phyloP scores from a whole-genome alignment of 2,113 vertebrate genomes.

The Pterocles gutturalis region DNA sequence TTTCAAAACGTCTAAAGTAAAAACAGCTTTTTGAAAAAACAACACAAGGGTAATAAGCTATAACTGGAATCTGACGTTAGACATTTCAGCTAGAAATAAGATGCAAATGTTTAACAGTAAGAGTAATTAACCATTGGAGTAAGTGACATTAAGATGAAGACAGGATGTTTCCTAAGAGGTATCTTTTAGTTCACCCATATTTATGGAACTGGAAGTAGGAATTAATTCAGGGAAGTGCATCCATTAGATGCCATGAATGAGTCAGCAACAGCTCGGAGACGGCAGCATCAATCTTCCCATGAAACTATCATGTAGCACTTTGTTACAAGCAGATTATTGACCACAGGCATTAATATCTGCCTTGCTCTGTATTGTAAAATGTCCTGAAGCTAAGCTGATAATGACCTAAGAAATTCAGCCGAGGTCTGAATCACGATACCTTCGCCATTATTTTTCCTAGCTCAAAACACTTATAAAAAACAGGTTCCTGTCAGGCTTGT shows the following conservation, averaged over 20 bases:
- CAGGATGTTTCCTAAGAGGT: slow-evolving; percentile 60
- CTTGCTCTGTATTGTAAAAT: not conserved
- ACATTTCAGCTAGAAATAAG: slow-evolving; percentile 24
- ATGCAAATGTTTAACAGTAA: slow-evolving; percentile 57
- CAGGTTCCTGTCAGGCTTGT: not conserved
- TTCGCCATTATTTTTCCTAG: not conserved
- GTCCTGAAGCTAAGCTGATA: not conserved
- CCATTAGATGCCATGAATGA: slow-evolving; percentile 61
- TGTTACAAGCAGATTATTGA: not conserved
- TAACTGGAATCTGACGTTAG: slow-evolving; percentile 29
- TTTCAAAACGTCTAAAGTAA: not conserved
- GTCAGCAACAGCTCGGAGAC: slow-evolving; percentile 39
- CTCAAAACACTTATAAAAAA: not conserved
- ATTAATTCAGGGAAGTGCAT: slow-evolving; percentile 69
- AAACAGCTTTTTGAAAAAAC: not conserved
- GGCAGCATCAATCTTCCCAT: slow-evolving; percentile 42
- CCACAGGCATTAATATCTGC: not conserved
- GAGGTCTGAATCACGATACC: not conserved
- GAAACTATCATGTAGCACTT: slow-evolving; percentile 53
- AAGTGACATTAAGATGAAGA: slow-evolving; percentile 39
- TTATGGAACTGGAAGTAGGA: slow-evolving; percentile 64
- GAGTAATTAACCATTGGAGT: slow-evolving; percentile 53
- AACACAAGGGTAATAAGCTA: not conserved
- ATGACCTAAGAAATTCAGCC: not conserved
- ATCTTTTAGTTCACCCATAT: slow-evolving; percentile 33